Base-by-base conservation (phyloP, 2,888 invertebrate species). In the Dasypolia templi region DNA sequence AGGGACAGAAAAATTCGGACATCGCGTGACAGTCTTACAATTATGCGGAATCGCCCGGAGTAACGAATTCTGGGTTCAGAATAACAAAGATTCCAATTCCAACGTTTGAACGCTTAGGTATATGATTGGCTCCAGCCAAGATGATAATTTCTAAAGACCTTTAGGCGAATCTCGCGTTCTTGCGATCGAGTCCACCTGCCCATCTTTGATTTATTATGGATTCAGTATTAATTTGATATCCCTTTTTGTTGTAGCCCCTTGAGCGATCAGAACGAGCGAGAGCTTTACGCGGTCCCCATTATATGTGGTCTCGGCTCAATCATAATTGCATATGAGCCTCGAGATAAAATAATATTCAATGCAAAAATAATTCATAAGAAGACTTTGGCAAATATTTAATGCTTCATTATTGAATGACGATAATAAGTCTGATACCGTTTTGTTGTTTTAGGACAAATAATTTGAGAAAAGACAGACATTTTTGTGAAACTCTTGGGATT, bases 221-320 rank as follows among this genome's bases (percentile, higher is more conserved):
- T 96, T 96, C 96, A 95, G 93, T 95, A 96, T 95, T 96, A 96
- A 96, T 96, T 96, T 96, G 96, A 96, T 96, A 96, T 96, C 94
- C 96, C 95, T 95, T 95, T 95, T 95, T 95, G 95, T 94, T 91
- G 88, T 91, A 91, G 91, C 94, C 95, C 96, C 96, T 95, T 95
- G 92, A 95, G 96, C 96, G 95, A 94, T 95, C 89, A 88, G 91
- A 92, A 91, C 93, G 93, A 92, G 92, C 92, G 91, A 90, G 91
- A 92, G 94, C 91, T 91, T 91, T 91, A 91, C 90, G 90, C 92
- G 89, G 92, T 91, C 93, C 89, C 95, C 94, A 95, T 96, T 95
- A 96, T 95, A 95, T 93, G 93, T 93, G 93, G 93, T 94, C 94
- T 93, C 91, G 92, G 91, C 91, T 92, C 92, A 94, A 93, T 95